These are phyloP conservation scores for Rhineura floridana DNA, from an alignment of 2,113 vertebrate genomes.

Conservation along the genomic window DNA sequence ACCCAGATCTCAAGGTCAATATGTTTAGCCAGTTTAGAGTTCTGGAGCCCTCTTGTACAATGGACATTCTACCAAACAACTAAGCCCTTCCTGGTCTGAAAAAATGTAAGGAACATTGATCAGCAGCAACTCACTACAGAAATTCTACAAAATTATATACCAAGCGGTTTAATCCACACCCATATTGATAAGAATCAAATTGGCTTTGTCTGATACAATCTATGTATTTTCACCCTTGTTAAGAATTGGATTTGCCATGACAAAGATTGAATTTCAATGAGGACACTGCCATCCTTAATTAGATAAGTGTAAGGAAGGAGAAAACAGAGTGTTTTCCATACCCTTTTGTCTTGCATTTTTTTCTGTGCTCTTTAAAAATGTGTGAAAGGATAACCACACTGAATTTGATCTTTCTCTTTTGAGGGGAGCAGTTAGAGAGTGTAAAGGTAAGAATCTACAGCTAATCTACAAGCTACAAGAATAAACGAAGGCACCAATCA, in stretches of 20 bases:
- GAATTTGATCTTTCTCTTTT: slow-evolving; percentile 22
- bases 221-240: accelerated
- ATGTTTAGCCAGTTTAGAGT: neutral
- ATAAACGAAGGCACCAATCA: slow-evolving; percentile 44
- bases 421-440: slow-evolving; percentile 36
- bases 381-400: slow-evolving; percentile 19
- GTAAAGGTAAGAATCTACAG: slow-evolving; percentile 21
- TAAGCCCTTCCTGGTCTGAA: neutral
- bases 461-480: slow-evolving; percentile 50
- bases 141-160: neutral
- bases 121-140: neutral
- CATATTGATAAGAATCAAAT: neutral
- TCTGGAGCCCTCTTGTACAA: neutral
- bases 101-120: neutral
- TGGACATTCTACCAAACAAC: slow-evolving; percentile 6
- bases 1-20: neutral
- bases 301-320: neutral
- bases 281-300: slow-evolving; percentile 3
- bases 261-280: slow-evolving; percentile 2
- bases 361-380: slow-evolving; percentile 28
- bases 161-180: neutral
- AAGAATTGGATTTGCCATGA: neutral
- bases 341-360: slow-evolving; percentile 53
- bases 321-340: slow-evolving; percentile 21
- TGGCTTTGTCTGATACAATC: neutral